These are phyloP conservation scores for Tylochromis polylepis DNA, from an alignment of 2,113 vertebrate species.

Conservation along the genomic window DNA sequence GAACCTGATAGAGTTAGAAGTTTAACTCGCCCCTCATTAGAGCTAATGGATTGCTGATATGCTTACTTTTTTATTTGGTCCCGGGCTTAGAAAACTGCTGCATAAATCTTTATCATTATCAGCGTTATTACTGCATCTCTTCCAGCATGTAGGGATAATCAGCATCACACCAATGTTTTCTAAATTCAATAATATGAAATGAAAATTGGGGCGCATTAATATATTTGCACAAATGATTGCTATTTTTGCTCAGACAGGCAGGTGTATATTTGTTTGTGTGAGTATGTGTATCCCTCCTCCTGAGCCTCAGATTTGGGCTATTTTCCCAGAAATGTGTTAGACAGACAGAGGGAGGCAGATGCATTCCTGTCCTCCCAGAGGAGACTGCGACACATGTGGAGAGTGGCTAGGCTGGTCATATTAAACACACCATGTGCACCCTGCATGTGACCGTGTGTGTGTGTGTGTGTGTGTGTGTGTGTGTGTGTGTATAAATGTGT, in stretches of 20 bases:
- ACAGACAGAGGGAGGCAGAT: constrained; percentile 66
- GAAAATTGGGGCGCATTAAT: neutral
- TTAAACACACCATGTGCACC: constrained; percentile 75
- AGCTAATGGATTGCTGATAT: constrained; percentile 44
- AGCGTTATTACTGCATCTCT: constrained; percentile 15
- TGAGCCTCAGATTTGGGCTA: constrained; percentile 55
- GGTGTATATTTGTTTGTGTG: constrained; percentile 1
- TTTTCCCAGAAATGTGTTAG: constrained; percentile 62
- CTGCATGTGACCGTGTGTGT: constrained; percentile 51
- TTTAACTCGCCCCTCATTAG: constrained; percentile 26
- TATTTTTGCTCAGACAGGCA: neutral
- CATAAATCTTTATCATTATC: constrained; percentile 19
- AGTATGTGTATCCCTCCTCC: neutral
- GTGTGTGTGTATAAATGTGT: neutral
- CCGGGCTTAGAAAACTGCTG: neutral
- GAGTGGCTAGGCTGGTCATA: constrained; percentile 67
- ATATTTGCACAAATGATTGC: constrained; percentile 5
- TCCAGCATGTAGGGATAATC: constrained; percentile 4
- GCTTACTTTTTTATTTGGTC: constrained; percentile 25
- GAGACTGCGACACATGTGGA: constrained; percentile 63
- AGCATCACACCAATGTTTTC: neutral
- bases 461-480: neutral
- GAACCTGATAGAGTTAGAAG: constrained; percentile 29
- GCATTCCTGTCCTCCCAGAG: constrained; percentile 69
- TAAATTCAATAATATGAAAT: neutral